phyloP scores from a whole-genome alignment of 2,888 invertebrate genomes.

The Margaritifera margaritifera region DNA sequence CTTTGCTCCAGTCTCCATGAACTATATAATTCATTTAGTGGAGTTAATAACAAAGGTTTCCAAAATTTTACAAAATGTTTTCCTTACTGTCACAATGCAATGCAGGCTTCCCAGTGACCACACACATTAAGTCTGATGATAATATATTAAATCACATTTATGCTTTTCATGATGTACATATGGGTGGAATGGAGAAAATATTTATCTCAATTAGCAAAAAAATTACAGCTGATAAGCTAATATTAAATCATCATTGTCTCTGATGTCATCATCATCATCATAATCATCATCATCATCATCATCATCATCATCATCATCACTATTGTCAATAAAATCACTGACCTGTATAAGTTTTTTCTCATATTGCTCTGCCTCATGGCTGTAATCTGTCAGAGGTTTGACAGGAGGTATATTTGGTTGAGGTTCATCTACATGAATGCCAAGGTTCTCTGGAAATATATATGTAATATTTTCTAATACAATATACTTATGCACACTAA shows the following conservation, averaged over 20 bases:
- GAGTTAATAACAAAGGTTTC: too few species aligned
- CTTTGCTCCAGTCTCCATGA: too few species aligned
- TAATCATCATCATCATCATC: not conserved
- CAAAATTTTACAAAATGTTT: too few species aligned
- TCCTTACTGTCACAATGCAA: too few species aligned
- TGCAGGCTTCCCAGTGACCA: too few species aligned
- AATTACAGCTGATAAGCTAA: not conserved
- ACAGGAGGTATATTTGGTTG: slow-evolving; percentile 67
- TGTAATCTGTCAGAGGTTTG: slow-evolving; percentile 70
- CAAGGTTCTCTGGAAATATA: slow-evolving; percentile 47
- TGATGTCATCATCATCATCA: not conserved
- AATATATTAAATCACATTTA: too few species aligned
- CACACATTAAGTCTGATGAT: too few species aligned
- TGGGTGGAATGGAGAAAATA: too few species aligned
- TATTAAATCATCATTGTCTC: not conserved
- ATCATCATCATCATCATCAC: not conserved
- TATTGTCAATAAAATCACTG: slow-evolving; percentile 2
- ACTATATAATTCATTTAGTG: too few species aligned
- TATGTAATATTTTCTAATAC: not conserved
- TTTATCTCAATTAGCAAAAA: too few species aligned
- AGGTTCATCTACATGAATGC: slow-evolving; percentile 66
- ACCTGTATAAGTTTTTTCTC: slow-evolving; percentile 87
- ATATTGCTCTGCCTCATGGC: slow-evolving; percentile 84
- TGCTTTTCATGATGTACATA: too few species aligned
- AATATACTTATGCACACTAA: too few species aligned